Evolutionary conservation across 1,140 invertebrate species (phyloP).

Genomic region (Drosophila burlai): DNA sequence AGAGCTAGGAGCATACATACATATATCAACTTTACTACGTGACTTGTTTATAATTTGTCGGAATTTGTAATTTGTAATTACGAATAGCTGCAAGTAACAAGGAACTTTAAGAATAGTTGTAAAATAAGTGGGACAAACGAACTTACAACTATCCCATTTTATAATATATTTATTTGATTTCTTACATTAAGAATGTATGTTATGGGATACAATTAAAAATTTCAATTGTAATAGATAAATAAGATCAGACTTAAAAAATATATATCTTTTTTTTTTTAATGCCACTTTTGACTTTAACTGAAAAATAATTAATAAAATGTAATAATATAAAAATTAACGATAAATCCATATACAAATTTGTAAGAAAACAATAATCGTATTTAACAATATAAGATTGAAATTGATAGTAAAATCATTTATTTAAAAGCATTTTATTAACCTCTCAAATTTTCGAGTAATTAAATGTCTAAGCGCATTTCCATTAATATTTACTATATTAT

Average conservation of each 20-base stretch:
- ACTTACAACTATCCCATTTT: neutral
- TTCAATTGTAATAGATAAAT: neutral
- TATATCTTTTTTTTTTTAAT: too few species aligned
- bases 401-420: neutral
- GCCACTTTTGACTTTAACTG: too few species aligned
- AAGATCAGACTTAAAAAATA: too few species aligned
- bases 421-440: neutral
- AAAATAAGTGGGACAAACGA: neutral
- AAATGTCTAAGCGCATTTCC: neutral
- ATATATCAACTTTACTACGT: slow-evolving; percentile 23
- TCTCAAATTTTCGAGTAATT: too few species aligned
- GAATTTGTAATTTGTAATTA: slow-evolving; percentile 25
- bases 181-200: neutral
- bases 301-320: neutral
- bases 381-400: too few species aligned
- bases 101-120: neutral
- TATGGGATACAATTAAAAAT: too few species aligned
- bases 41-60: slow-evolving; percentile 16
- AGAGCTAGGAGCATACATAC: neutral
- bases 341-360: too few species aligned
- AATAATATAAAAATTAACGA: too few species aligned
- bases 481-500: neutral
- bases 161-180: neutral
- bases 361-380: too few species aligned
- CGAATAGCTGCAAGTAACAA: neutral